phyloP scores from a whole-genome alignment of 2,797 vertebrate species.

The Tokudaia muenninki region DNA sequence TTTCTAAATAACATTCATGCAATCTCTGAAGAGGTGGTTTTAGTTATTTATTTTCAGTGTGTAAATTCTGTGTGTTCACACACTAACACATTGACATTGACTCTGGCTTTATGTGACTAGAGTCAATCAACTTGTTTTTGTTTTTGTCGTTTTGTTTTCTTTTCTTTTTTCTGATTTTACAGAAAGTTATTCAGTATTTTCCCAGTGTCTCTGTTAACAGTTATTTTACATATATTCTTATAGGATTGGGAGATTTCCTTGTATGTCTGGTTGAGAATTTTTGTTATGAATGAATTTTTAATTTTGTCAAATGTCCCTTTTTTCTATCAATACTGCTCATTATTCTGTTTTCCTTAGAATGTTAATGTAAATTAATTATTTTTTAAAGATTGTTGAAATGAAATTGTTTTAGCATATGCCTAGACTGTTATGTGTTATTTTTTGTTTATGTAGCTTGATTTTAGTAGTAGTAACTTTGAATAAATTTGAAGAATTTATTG shows the following conservation, averaged over 20 bases:
- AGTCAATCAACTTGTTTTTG: background rate
- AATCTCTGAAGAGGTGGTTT: background rate
- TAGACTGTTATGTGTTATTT: background rate
- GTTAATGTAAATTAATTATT: conserved; percentile 25
- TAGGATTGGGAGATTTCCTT: background rate
- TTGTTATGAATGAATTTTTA: background rate
- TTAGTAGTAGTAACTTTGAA: background rate
- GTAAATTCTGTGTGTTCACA: background rate
- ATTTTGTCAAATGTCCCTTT: background rate
- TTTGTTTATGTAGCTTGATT: background rate
- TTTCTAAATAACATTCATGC: background rate
- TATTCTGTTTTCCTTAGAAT: background rate
- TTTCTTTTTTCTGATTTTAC: background rate
- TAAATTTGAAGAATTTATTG: background rate
- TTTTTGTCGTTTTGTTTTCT: background rate
- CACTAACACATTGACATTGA: background rate
- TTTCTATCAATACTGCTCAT: background rate
- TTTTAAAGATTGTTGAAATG: background rate
- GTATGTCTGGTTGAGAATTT: background rate
- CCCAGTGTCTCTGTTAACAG: background rate
- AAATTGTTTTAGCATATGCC: background rate
- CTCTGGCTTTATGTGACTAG: background rate
- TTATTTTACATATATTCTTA: background rate
- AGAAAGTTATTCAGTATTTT: background rate
- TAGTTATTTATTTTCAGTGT: background rate